A percentile compares a stretch with the other conserved stretches of the same genome.
These are phyloP conservation scores for Podargus strigoides DNA, from an alignment of 2,797 vertebrate genomes.

Conservation along the genomic window DNA sequence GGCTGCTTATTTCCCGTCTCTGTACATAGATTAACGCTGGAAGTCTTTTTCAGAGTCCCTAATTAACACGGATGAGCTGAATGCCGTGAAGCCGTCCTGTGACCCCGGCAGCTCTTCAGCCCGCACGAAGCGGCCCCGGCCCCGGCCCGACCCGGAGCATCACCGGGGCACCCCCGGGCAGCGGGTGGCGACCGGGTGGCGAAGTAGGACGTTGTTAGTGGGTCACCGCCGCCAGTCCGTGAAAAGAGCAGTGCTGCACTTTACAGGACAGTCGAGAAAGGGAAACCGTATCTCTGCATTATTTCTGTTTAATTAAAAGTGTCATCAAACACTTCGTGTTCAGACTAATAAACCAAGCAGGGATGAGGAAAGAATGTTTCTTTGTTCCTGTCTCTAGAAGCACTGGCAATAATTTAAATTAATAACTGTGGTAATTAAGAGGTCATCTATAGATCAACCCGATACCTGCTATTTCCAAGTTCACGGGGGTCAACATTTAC, in stretches of 20 bases:
- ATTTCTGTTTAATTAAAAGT: conserved; percentile 79
- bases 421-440: conserved; percentile 83
- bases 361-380: conserved; percentile 73
- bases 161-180: neutral
- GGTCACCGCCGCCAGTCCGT: conserved; percentile 69
- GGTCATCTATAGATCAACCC: conserved; percentile 82
- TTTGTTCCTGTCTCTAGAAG: conserved; percentile 74
- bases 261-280: conserved; percentile 77
- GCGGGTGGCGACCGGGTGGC: neutral
- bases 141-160: no score
- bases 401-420: conserved; percentile 78
- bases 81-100: neutral
- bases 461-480: conserved; percentile 75
- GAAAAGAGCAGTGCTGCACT: conserved; percentile 77
- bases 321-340: conserved; percentile 81
- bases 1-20: neutral
- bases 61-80: conserved; percentile 7
- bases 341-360: conserved; percentile 70
- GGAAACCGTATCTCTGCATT: conserved; percentile 68
- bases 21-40: neutral
- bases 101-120: neutral
- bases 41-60: conserved; percentile 40
- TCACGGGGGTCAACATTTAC: conserved; percentile 68
- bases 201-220: conserved; percentile 55
- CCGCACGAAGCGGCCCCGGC: neutral